Conservation (phyloP, 2,113 vertebrate genomes). For the Lampris megalopsis region DNA sequence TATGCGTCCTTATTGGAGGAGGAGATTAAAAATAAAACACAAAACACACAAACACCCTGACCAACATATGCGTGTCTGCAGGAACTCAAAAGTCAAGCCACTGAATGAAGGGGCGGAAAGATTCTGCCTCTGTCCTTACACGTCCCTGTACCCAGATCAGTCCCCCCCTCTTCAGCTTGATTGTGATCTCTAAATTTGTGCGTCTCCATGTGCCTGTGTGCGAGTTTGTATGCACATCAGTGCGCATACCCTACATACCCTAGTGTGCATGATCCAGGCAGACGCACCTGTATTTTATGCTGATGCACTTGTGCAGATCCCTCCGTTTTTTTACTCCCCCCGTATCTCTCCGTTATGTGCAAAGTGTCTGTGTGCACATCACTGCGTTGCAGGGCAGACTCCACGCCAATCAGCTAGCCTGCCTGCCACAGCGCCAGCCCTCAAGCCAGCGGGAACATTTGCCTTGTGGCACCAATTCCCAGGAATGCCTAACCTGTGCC, state of each 20-base stretch:
- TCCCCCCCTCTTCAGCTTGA: slow-evolving; percentile 3
- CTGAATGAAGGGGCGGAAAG: slow-evolving; percentile 1
- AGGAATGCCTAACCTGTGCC: slow-evolving; percentile 99
- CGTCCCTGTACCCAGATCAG: slow-evolving; percentile 18
- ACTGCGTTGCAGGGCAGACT: slow-evolving; percentile 33
- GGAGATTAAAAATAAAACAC: slow-evolving; percentile 52
- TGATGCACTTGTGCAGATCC: slow-evolving; percentile 28
- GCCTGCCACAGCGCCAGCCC: slow-evolving; percentile 87
- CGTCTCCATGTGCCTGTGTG: slow-evolving; percentile 10
- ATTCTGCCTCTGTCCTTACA: slow-evolving; percentile 30
- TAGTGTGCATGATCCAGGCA: neutral
- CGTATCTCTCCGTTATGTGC: slow-evolving; percentile 49
- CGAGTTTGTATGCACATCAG: neutral
- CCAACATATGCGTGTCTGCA: slow-evolving; percentile 14
- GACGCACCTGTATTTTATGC: slow-evolving; percentile 1
- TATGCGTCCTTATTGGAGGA: slow-evolving; percentile 59
- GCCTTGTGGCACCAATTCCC: slow-evolving; percentile 99
- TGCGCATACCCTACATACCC: neutral
- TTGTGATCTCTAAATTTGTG: no score
- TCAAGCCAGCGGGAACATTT: slow-evolving; percentile 97
- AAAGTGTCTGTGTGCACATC: slow-evolving; percentile 5
- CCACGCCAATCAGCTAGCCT: slow-evolving; percentile 78
- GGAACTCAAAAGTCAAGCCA: slow-evolving; percentile 13
- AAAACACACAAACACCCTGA: slow-evolving; percentile 16
- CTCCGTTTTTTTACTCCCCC: slow-evolving; percentile 30